phyloP scores from a whole-genome alignment of 2,797 vertebrate genomes.

The Thaleichthys pacificus region DNA sequence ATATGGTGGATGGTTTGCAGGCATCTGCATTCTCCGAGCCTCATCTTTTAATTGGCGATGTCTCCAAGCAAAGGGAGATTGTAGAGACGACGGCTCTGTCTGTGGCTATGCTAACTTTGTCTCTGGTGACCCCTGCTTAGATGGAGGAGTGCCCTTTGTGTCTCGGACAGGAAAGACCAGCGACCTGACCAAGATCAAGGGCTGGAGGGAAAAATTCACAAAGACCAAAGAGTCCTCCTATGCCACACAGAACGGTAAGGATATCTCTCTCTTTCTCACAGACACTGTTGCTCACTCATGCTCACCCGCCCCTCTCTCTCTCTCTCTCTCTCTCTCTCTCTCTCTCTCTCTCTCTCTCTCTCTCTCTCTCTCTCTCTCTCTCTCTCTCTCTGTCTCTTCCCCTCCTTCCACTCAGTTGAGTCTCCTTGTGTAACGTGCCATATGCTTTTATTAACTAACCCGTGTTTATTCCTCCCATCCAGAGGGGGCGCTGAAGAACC shows the following conservation, averaged over 20 bases:
- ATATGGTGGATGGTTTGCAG: conserved; percentile 2
- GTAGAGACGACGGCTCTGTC: too few species aligned
- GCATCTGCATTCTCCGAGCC: neutral
- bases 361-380: neutral
- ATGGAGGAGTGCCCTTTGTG: conserved; percentile 82
- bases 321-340: neutral
- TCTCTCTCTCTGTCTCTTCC: neutral
- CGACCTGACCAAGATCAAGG: conserved; percentile 94
- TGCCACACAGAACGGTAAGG: conserved; percentile 62
- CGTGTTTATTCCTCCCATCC: conserved; percentile 26
- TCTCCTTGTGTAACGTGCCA: too few species aligned
- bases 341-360: neutral
- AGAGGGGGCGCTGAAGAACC: conserved; percentile 80
- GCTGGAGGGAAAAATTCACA: conserved; percentile 90
- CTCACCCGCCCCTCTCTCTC: neutral
- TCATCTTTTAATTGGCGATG: neutral
- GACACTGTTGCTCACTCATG: too few species aligned
- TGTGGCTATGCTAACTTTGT: neutral
- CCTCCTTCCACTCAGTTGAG: neutral
- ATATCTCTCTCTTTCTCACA: conserved; percentile 11
- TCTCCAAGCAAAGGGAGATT: neutral
- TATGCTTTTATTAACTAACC: neutral
- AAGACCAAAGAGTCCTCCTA: conserved; percentile 57
- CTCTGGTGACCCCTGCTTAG: conserved; percentile 56
- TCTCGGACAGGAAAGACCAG: conserved; percentile 95